Evolutionary conservation across 1,140 invertebrate species (phyloP).

Genomic region (Pentalonia nigronervosa): DNA sequence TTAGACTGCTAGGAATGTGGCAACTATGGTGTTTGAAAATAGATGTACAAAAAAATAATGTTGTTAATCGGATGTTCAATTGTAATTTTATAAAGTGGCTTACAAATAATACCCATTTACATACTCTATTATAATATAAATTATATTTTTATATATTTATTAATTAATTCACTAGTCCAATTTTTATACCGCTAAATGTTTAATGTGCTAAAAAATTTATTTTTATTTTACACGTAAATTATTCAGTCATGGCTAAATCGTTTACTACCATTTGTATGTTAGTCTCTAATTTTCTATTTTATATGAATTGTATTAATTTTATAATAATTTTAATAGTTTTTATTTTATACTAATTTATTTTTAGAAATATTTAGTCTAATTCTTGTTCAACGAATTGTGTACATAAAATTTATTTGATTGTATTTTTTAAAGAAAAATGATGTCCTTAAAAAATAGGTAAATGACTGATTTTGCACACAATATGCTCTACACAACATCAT

Average conservation of each 20-base stretch:
- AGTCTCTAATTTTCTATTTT: neutral
- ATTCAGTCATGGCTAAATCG: neutral
- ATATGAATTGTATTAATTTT: neutral
- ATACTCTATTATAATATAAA: neutral
- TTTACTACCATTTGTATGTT: slow-evolving; percentile 25
- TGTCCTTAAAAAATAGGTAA: slow-evolving; percentile 18
- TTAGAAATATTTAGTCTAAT: slow-evolving; percentile 30
- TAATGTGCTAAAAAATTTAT: neutral
- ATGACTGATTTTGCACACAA: slow-evolving; percentile 39
- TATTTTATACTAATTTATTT: slow-evolving; percentile 36
- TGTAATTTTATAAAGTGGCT: neutral
- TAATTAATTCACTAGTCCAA: neutral
- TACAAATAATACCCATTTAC: neutral
- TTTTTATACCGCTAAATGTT: neutral
- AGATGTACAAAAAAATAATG: neutral
- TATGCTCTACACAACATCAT: neutral
- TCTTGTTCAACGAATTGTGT: neutral
- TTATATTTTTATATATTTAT: slow-evolving; percentile 18
- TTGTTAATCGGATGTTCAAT: slow-evolving; percentile 8
- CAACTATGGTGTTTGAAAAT: neutral
- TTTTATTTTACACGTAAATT: neutral
- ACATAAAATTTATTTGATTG: slow-evolving; percentile 21
- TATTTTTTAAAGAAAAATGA: neutral
- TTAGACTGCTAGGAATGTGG: neutral
- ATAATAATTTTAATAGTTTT: neutral